Base-by-base conservation (phyloP, 2,888 invertebrate genomes). In the Campoplex nolae region DNA sequence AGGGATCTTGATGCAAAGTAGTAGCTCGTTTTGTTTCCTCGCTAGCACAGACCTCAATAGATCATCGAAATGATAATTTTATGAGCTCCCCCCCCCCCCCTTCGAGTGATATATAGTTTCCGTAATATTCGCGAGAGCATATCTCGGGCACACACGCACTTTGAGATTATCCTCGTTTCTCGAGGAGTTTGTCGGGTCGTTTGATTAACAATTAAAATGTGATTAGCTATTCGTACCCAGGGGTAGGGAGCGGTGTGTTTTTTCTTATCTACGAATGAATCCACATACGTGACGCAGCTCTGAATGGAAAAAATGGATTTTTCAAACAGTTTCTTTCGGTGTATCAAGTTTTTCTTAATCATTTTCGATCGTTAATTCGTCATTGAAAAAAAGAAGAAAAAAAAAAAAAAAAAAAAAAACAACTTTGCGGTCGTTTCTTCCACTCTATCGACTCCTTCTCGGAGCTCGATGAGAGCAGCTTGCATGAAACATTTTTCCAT, bases 151-250 rank as follows among this genome's bases (percentile, higher is more conserved):
- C 58, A 67, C 76, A 54, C 38, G 77, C 85, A 85, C 81, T 45
- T 73, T 2, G 42, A 73, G 48, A 48, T 67, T 77, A 32, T 67
- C 35, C 23, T 23, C 23, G 35, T 54, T 18, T 28, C 11, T 42
- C 11, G 54, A 51, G 23, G 51, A 28, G 48, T 51, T 54, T 11
- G 35, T 3, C 11, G 73, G 54, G 11, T 74, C 71, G 78, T 68
- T 65, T 73, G 80, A 88, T 87, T 86, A 88, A 86, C 84, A 88
- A 88, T 87, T 87, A 76, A 83, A 84, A 79, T 79, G 82, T 35
- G 77, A 87, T 87, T 85, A 83, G 74, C 68, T 62, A 80, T 80
- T 74, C 82, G 73, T 85, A 67, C 6, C 4, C 76, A 13, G 23
- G 38, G 3, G 54, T 38, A 6, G 3, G n/a, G n/a, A 23, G 16